Evolutionary conservation across 2,113 vertebrate genomes (phyloP).

Genomic region (Epinephelus cyanopodus): DNA sequence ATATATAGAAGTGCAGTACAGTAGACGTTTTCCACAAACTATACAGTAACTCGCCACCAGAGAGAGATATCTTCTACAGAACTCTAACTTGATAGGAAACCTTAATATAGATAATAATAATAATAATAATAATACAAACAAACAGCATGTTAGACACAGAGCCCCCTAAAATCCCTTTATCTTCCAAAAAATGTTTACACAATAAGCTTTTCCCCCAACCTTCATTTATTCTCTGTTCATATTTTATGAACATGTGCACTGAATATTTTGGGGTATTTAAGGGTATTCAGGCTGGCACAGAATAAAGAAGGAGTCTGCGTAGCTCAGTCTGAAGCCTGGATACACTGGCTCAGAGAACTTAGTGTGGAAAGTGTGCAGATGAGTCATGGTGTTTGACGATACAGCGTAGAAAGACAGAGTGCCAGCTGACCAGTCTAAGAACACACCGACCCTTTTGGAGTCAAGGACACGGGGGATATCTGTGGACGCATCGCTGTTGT

Average conservation of each 20-base stretch:
- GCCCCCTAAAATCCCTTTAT: too few species aligned
- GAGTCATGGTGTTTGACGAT: slow-evolving; percentile 33
- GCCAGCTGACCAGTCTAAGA: slow-evolving; percentile 45
- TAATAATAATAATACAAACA: too few species aligned
- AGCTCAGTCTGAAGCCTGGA: slow-evolving; percentile 41
- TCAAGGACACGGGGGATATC: slow-evolving; percentile 14
- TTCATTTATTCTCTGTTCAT: too few species aligned
- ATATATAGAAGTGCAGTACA: too few species aligned
- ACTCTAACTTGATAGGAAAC: too few species aligned
- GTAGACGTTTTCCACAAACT: too few species aligned
- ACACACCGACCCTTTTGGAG: slow-evolving; percentile 41
- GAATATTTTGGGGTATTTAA: neutral
- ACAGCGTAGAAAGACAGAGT: slow-evolving; percentile 34
- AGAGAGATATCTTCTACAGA: too few species aligned
- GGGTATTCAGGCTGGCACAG: neutral
- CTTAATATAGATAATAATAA: too few species aligned
- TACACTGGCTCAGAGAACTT: slow-evolving; percentile 33
- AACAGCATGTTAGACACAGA: too few species aligned
- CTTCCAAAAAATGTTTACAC: too few species aligned
- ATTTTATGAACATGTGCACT: neutral
- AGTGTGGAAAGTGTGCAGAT: slow-evolving; percentile 39
- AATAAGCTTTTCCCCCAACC: too few species aligned
- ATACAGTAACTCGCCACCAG: too few species aligned
- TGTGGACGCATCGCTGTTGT: neutral
- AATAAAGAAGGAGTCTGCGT: neutral